Evolutionary conservation across 1,140 invertebrate genomes (phyloP).

Genomic region (Meteorus sp.): DNA sequence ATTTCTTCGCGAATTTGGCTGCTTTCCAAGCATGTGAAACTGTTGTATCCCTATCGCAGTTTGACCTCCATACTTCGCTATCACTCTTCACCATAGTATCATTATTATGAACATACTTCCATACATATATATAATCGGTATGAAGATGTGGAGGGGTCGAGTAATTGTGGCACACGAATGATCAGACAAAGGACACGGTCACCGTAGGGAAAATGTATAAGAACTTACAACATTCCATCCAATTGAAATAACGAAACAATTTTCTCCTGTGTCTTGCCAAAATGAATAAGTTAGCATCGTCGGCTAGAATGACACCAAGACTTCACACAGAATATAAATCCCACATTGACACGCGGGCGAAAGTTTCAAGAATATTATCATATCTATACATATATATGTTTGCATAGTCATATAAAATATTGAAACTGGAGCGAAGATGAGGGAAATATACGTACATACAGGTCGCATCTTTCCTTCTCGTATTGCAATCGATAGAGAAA

Average conservation of each 20-base stretch:
- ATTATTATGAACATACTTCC: not conserved
- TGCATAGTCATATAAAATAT: not conserved
- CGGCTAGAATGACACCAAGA: not conserved
- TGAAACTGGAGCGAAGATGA: conserved; percentile 1
- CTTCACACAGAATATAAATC: not conserved
- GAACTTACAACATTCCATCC: no score
- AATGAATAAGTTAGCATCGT: not conserved
- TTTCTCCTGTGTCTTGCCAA: not conserved
- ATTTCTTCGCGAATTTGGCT: conserved; percentile 27
- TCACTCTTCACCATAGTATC: not conserved
- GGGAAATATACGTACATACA: not conserved
- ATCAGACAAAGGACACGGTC: conserved; percentile 2
- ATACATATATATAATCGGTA: not conserved
- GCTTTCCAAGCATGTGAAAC: conserved; percentile 11
- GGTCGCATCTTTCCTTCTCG: conserved; percentile 8
- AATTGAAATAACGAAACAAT: not conserved
- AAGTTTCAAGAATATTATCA: no score
- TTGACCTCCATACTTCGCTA: not conserved
- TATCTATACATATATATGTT: no score
- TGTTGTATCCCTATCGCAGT: conserved; percentile 11
- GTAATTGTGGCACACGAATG: not conserved
- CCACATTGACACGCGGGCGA: not conserved
- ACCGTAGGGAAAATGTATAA: no score
- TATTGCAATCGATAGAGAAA: conserved; percentile 21
- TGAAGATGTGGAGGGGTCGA: not conserved